A percentile compares a stretch with the other conserved stretches of the same genome.
Evolutionary conservation across 2,888 invertebrate species (phyloP).

Genomic region (Cotesia congregata): DNA sequence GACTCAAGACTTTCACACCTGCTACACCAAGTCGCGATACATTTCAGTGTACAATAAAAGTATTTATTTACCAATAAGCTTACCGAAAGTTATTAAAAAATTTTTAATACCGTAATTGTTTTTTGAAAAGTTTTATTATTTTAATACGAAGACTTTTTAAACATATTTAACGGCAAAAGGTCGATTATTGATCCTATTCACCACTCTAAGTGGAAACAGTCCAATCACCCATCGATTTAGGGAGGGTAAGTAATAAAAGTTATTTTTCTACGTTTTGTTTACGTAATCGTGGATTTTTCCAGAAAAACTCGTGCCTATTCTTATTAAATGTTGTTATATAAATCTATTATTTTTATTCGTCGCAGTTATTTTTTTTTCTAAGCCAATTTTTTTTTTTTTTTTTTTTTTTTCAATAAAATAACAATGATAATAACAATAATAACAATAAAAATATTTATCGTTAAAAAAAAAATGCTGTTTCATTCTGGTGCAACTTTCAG

Average conservation of each 20-base stretch:
- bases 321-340: background rate
- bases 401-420: background rate
- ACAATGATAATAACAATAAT: background rate
- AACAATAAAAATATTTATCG: background rate
- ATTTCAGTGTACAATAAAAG: background rate
- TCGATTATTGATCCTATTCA: background rate
- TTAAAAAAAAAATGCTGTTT: conserved; percentile 9
- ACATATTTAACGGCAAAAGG: background rate
- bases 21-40: conserved; percentile 6
- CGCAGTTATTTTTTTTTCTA: background rate
- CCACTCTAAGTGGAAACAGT: conserved; percentile 52
- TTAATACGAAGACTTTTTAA: background rate
- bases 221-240: conserved; percentile 50
- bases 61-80: background rate
- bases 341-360: background rate
- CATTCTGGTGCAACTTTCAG: conserved; percentile 22
- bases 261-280: conserved; percentile 26
- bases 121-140: conserved; percentile 12
- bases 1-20: background rate
- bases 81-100: too few species aligned
- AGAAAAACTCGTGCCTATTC: conserved; percentile 4
- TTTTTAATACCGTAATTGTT: background rate
- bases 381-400: background rate
- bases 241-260: conserved; percentile 56
- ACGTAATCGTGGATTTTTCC: conserved; percentile 35